Evolutionary conservation across 2,797 vertebrate species (phyloP), one percentile per base, ranked within the genome.

Genomic region (Chaetophractus vellerosus): DNA sequence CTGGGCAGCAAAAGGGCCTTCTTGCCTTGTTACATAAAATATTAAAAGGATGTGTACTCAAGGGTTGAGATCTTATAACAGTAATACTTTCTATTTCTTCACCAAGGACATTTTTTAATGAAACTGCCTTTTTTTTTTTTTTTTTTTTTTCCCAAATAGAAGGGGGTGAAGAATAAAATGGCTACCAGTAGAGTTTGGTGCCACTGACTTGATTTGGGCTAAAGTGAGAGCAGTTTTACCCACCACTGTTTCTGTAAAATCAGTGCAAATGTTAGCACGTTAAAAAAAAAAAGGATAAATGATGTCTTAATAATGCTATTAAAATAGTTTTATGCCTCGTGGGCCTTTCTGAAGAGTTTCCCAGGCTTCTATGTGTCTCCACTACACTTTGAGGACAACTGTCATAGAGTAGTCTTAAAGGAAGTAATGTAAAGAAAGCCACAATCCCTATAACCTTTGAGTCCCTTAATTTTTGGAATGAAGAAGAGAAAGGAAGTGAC

Each of bases 11-110:
- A 66, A 24, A 55, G 50, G 9, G 26, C 18, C n/a, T 90, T 88
- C 26, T 45, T 68, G n/a, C 71, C 31, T 48, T 55, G 24, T 38
- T 88, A 64, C 9, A n/a, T 82, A 33, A 92, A 88, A 85, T 78
- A 90, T 74, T 85, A 72, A 92, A 90, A 96, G 41, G 26, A 21
- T 19, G 9, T n/a, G 6, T 45, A 50, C 63, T 57, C 74, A 48
- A 45, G 48, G 21, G 26, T 64, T 84, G 50, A 38, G 24, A 74
- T 69, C 63, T 75, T 91, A 95, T 36, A 61, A 81, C 72, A 81
- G 36, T 80, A 68, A 57, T 36, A 33, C 15, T 74, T 71, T 88
- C 61, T 45, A 48, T 63, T 89, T 19, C 41, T 85, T 91, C 74
- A 33, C 79, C 15, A 69, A 90, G 28, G 28, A 3, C 23, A 75